Base-by-base conservation (phyloP, 2,797 vertebrate genomes). In the Centropyge bicolor region DNA sequence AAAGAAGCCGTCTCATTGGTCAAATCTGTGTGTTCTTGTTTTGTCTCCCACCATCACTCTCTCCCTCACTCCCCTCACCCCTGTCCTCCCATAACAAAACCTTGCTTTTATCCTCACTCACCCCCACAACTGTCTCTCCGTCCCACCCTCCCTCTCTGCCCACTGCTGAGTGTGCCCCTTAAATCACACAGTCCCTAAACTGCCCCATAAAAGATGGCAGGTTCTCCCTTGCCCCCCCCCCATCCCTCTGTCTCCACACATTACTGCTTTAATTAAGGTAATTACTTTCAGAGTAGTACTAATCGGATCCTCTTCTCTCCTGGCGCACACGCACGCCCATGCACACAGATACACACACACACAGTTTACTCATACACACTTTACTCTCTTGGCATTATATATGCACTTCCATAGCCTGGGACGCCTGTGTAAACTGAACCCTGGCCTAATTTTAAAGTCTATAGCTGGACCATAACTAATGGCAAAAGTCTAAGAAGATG, bases 241-340 rank as follows among this genome's bases (percentile, higher is more conserved):
- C 81, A 82, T 87, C 89, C 82, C 88, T 83, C 89, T 70, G 87
- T 85, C 89, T 93, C 88, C 83, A 90, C 93, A 94, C 94, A 95
- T 96, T 95, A 95, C 91, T 94, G 93, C 93, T 95, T 95, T 95
- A 95, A 96, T 96, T 95, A 95, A 95, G 94, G 95, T 95, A 95
- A 96, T 96, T 95, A 95, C 93, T 95, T 95, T 95, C 94, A 95
- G 94, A 95, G 94, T 94, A 95, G 92, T 93, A 94, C 92, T 95
- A 95, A 96, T 95, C 94, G 93, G 90, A 93, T 93, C 88, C 88
- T 92, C 90, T 91, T 88, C 86, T 92, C 86, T 88, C 87, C 90
- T 90, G 89, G 88, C 63, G 45, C 81, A 85, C 86, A 85, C 12
- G 27, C 69, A 85, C 59, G 13, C 70, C 48, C 76, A 60, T 52